Conservation (phyloP, 2,113 vertebrate species). For the Anolis carolinensis region DNA sequence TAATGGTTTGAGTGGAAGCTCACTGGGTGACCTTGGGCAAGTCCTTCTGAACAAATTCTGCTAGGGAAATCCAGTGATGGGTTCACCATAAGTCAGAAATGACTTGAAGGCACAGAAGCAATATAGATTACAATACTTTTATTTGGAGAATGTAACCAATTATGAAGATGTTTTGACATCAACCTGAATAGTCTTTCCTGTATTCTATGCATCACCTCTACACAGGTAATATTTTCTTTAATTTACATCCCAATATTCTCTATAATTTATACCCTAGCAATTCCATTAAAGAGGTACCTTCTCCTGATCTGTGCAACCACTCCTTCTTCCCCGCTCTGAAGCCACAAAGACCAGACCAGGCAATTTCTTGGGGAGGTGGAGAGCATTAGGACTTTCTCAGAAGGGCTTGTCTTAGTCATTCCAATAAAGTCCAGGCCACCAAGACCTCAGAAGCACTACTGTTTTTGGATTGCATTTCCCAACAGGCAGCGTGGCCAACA, state of each 20-base stretch:
- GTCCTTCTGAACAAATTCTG: too few species aligned
- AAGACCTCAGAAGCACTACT: too few species aligned
- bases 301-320: background rate
- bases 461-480: too few species aligned
- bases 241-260: too few species aligned
- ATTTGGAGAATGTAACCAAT: background rate
- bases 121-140: too few species aligned
- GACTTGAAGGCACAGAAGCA: too few species aligned
- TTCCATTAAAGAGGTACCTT: background rate
- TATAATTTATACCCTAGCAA: too few species aligned
- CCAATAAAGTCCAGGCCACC: background rate
- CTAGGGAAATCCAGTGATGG: too few species aligned
- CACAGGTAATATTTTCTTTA: background rate
- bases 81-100: too few species aligned
- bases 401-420: background rate
- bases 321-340: background rate
- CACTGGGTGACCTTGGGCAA: too few species aligned
- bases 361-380: background rate
- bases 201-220: background rate
- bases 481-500: too few species aligned
- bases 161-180: background rate
- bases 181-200: background rate
- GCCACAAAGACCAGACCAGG: background rate
- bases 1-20: too few species aligned
- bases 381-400: background rate